These are phyloP conservation scores for Nephila pilipes DNA, from an alignment of 1,140 invertebrate genomes.

Conservation along the genomic window DNA sequence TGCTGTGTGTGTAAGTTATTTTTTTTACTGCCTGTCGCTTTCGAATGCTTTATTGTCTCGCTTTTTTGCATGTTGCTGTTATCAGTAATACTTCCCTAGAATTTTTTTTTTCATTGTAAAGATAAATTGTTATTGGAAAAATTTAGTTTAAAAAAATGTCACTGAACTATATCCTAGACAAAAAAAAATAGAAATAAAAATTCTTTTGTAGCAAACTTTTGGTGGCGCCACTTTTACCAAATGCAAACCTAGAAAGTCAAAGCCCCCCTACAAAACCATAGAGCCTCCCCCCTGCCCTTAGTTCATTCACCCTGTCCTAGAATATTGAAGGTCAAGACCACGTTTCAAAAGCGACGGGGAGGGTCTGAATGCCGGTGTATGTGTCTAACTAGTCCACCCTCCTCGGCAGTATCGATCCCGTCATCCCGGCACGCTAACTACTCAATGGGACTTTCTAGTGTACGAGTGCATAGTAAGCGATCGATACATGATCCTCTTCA, in stretches of 20 bases:
- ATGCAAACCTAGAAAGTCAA: background rate
- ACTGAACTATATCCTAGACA: background rate
- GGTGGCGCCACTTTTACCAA: background rate
- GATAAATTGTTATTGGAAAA: background rate
- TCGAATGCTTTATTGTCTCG: no score
- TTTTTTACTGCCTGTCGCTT: no score
- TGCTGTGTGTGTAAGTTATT: no score
- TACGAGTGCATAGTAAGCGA: background rate
- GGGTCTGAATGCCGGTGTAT: constrained; percentile 1
- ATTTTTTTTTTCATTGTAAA: no score
- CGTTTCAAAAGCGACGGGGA: background rate
- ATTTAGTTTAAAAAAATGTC: background rate
- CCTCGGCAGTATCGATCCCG: background rate
- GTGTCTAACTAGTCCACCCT: constrained; percentile 30
- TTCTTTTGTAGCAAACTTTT: background rate
- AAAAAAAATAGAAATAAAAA: no score
- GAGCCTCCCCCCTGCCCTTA: background rate
- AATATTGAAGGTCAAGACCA: constrained; percentile 64
- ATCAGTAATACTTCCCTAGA: no score
- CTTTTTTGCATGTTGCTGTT: no score
- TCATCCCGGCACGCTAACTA: constrained; percentile 40
- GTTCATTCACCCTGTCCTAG: constrained; percentile 57
- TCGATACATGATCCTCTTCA: constrained; percentile 1
- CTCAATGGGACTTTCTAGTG: constrained; percentile 37
- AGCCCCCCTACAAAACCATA: background rate